Percentiles rank a stretch among this genome's conserved stretches.
Conservation (phyloP, 1,140 invertebrate genomes). For the Halyomorpha halys region DNA sequence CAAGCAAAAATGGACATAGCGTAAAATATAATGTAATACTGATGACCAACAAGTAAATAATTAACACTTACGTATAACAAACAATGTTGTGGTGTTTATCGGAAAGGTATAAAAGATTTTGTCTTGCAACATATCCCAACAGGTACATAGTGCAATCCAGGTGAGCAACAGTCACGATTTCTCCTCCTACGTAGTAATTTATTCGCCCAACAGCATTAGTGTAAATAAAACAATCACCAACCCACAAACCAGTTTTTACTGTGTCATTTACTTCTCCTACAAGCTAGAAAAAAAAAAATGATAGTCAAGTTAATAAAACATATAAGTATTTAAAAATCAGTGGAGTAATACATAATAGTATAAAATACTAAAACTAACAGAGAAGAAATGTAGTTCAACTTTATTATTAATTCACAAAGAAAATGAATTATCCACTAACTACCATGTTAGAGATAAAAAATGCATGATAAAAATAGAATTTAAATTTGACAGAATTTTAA, state of each 20-base stretch:
- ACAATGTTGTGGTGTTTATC: slow-evolving; percentile 97
- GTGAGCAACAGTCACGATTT: slow-evolving; percentile 96
- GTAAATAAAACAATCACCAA: slow-evolving; percentile 99
- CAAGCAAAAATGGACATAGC: too few relatives aligned
- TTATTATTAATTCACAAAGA: neutral
- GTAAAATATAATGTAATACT: too few relatives aligned
- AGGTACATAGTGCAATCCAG: slow-evolving; percentile 82
- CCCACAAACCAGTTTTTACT: slow-evolving; percentile 95
- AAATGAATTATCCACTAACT: too few relatives aligned
- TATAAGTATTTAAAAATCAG: too few relatives aligned
- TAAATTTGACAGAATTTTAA: too few relatives aligned
- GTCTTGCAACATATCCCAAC: slow-evolving; percentile 92
- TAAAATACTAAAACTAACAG: neutral
- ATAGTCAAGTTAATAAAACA: too few relatives aligned
- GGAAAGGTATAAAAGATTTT: slow-evolving; percentile 91
- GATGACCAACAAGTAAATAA: slow-evolving; percentile 5
- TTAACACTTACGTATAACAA: slow-evolving; percentile 47
- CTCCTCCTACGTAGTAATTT: slow-evolving; percentile 98
- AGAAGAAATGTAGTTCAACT: neutral
- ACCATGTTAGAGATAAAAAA: too few relatives aligned
- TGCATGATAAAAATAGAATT: too few relatives aligned
- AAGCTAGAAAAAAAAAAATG: slow-evolving; percentile 44
- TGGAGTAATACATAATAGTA: too few relatives aligned
- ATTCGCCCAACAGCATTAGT: slow-evolving; percentile 95
- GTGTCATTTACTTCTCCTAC: slow-evolving; percentile 80